These are phyloP conservation scores for Numenius arquata DNA, from an alignment of 2,113 vertebrate genomes.

Conservation along the genomic window DNA sequence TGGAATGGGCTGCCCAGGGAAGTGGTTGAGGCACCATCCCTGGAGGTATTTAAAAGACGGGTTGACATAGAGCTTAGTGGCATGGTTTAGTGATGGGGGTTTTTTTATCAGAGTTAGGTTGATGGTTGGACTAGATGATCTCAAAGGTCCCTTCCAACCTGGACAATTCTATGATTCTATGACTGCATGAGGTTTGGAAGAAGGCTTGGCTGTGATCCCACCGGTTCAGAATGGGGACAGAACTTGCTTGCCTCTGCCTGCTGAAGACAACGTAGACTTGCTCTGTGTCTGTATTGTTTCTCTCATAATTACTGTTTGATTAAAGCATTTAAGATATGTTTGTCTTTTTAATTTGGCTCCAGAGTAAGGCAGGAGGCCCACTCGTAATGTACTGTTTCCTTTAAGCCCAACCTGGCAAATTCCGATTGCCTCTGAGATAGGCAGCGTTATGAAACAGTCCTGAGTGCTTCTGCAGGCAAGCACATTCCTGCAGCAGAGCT, in stretches of 20 bases:
- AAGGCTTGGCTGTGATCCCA: background rate
- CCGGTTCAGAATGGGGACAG: background rate
- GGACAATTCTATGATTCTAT: too few relatives aligned
- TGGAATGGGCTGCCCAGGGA: too few relatives aligned
- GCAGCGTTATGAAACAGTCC: background rate
- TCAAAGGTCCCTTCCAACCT: too few relatives aligned
- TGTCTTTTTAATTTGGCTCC: conserved; percentile 31
- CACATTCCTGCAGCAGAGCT: conserved; percentile 30
- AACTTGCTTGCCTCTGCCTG: conserved; percentile 49
- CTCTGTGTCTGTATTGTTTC: conserved; percentile 12
- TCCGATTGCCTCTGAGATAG: conserved; percentile 15
- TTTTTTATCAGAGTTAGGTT: too few relatives aligned
- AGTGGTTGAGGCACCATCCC: too few relatives aligned
- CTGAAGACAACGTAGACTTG: background rate
- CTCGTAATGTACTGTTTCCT: background rate
- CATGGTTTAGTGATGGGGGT: too few relatives aligned
- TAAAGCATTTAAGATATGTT: conserved; percentile 6
- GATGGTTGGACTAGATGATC: too few relatives aligned
- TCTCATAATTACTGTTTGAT: conserved; percentile 34
- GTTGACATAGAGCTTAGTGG: too few relatives aligned
- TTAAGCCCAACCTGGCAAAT: conserved; percentile 1
- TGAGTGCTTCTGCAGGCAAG: conserved; percentile 25
- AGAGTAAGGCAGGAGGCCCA: background rate
- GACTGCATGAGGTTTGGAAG: background rate
- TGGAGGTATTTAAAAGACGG: too few relatives aligned